phyloP scores from a whole-genome alignment of 2,113 vertebrate species.

The Oncorhynchus kisutch region DNA sequence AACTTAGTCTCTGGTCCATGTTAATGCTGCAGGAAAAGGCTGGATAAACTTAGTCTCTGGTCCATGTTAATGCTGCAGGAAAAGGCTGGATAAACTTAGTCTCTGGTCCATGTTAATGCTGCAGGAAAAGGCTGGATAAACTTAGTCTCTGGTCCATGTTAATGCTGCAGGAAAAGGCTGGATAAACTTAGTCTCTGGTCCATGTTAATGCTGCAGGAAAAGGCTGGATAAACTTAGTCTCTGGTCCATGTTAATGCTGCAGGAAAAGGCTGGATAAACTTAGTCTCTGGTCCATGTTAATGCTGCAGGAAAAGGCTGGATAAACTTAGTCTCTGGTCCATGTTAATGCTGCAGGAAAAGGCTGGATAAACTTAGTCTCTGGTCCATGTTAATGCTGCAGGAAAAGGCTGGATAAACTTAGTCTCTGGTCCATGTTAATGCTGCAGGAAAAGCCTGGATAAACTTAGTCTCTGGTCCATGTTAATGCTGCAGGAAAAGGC shows the following conservation, averaged over 20 bases:
- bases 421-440: too few relatives aligned
- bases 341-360: too few relatives aligned
- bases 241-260: constrained; percentile 33
- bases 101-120: constrained; percentile 37
- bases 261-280: constrained; percentile 16
- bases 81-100: constrained; percentile 25
- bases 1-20: constrained; percentile 38
- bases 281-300: too few relatives aligned
- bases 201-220: constrained; percentile 26
- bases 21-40: constrained; percentile 19
- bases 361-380: constrained; percentile 13
- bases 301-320: constrained; percentile 29
- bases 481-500: too few relatives aligned
- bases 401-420: constrained; percentile 20
- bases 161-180: constrained; percentile 16
- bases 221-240: constrained; percentile 31
- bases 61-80: constrained; percentile 32
- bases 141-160: constrained; percentile 38
- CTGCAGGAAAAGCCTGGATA: constrained; percentile 25
- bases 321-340: too few relatives aligned
- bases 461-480: too few relatives aligned
- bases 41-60: constrained; percentile 33
- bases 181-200: constrained; percentile 39
- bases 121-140: not conserved
- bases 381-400: too few relatives aligned